phyloP scores from a whole-genome alignment of 2,113 vertebrate species.

The Pygoscelis adeliae region DNA sequence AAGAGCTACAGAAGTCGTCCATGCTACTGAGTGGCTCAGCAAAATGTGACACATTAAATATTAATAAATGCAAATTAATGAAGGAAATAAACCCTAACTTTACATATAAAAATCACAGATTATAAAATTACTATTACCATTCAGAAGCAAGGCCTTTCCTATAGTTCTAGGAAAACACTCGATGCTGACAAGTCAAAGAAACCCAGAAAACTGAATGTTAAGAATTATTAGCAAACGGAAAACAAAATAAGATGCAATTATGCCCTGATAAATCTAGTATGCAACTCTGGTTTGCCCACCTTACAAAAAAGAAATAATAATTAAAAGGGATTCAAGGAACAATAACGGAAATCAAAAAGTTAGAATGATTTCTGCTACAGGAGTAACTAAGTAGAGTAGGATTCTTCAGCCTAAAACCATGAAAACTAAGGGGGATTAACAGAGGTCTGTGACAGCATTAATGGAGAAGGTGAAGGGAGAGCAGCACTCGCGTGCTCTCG shows the following conservation, averaged over 20 bases:
- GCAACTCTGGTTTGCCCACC: background rate
- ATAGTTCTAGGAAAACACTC: background rate
- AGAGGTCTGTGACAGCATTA: background rate
- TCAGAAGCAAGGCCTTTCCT: background rate
- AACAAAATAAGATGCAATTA: background rate
- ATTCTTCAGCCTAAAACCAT: background rate
- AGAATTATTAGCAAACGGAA: background rate
- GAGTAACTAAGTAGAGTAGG: background rate
- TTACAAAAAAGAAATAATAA: background rate
- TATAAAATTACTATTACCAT: background rate
- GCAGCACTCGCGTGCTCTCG: fast-evolving
- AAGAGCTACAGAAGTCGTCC: background rate
- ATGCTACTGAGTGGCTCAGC: background rate
- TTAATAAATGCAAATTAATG: background rate
- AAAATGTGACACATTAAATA: background rate
- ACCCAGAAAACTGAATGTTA: background rate
- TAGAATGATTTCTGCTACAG: background rate
- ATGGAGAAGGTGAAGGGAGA: background rate
- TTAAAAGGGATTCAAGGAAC: background rate
- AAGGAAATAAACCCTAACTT: background rate
- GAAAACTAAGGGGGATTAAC: background rate
- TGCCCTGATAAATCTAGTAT: background rate
- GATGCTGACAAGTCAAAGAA: background rate
- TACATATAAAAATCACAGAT: background rate
- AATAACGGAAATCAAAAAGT: background rate